Conservation (phyloP, 2,888 invertebrate species). For the Nycteola revayana region DNA sequence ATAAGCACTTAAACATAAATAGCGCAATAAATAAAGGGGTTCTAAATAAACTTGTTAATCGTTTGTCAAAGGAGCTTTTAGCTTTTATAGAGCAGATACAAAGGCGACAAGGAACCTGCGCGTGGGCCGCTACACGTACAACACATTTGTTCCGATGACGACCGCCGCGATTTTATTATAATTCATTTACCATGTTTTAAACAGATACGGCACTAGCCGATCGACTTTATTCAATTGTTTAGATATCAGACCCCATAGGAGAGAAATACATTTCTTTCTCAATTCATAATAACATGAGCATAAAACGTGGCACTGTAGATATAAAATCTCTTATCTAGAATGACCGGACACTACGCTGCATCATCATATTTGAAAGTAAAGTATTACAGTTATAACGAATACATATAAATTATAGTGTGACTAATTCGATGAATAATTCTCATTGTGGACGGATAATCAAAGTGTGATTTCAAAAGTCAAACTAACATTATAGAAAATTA, state of each 20-base stretch:
- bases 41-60: constrained; percentile 6
- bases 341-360: constrained; percentile 7
- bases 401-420: constrained; percentile 5
- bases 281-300: too few species aligned
- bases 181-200: constrained; percentile 73
- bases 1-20: too few species aligned
- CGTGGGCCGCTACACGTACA: constrained; percentile 68
- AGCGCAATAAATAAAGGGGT: too few species aligned
- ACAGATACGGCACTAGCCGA: constrained; percentile 39
- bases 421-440: constrained; percentile 2
- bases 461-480: constrained; percentile 8
- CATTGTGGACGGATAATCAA: constrained; percentile 13
- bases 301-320: constrained; percentile 1
- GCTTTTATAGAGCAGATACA: constrained; percentile 16
- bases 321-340: constrained; percentile 16
- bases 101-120: constrained; percentile 32
- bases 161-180: constrained; percentile 71
- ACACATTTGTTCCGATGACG: constrained; percentile 73
- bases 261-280: not conserved
- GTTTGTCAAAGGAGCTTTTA: constrained; percentile 13
- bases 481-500: constrained; percentile 28
- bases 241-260: constrained; percentile 19
- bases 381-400: constrained; percentile 8
- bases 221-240: constrained; percentile 20
- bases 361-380: constrained; percentile 3